Evolutionary conservation across 2,113 vertebrate species (phyloP), one percentile per base, ranked within the genome.

Genomic region (Takifugu bimaculatus): DNA sequence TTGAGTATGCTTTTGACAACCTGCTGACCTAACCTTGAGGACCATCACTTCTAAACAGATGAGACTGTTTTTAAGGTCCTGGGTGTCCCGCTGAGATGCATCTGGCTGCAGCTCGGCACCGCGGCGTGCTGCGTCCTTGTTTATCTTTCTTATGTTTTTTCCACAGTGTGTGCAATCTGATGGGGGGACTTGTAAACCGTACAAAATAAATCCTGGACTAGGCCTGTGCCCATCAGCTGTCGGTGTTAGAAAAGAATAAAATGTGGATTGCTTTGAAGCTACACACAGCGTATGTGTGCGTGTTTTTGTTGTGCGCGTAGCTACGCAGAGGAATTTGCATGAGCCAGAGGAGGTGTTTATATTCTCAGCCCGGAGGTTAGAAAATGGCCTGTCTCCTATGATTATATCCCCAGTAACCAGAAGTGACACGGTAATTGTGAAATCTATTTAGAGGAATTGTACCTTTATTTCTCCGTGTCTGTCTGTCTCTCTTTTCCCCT

Each of bases 391-490:
- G 89, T 88, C 90, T 89, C 82, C 83, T 75, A 72, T 83, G 80
- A 89, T 91, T 90, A 90, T 51, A 78, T 54, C 66, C 60, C 54
- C 11, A 63, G 45, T 89, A 91, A 92, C 70, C 54, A 87, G 90
- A 91, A 90, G 86, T 83, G 91, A 89, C 80, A 20, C 75, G 77
- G 82, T 91, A 89, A 91, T 90, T 91, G 89, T 88, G 81, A 82
- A 88, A 87, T 86, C 87, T 87, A 86, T 90, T 91, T 89, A 88
- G 86, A 88, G 82, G 75, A 85, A 91, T 89, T 86, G 84, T 89
- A 79, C 73, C 42, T 77, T 73, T 83, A 86, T 61, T 60, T 69
- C 70, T 50, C 61, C 48, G 13, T 54, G 47, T 62, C 49, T 50
- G 12, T 14, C 39, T 0, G 32, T 56, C 74, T 28, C 20, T 70